Percentiles rank a stretch among this genome's conserved stretches.
phyloP scores from a whole-genome alignment of 2,888 invertebrate species.

The Phaedon cochleariae region DNA sequence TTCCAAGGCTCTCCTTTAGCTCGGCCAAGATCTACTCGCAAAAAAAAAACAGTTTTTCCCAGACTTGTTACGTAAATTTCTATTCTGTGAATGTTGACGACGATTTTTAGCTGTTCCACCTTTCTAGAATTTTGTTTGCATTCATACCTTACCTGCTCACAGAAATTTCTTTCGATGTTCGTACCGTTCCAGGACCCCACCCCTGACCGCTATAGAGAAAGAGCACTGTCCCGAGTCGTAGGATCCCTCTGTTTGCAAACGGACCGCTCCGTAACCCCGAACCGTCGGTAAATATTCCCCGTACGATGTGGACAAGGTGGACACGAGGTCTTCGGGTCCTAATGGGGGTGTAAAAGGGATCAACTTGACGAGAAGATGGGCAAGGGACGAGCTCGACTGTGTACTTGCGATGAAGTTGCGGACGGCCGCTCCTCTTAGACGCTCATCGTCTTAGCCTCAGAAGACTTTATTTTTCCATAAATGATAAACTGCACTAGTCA shows the following conservation, averaged over 20 bases:
- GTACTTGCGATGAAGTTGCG: background rate
- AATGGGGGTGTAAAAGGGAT: conserved; percentile 32
- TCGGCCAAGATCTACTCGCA: too few relatives aligned
- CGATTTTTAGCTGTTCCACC: too few relatives aligned
- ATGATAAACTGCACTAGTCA: too few relatives aligned
- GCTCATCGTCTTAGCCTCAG: too few relatives aligned
- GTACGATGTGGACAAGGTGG: conserved; percentile 33
- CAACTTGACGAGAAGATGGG: background rate
- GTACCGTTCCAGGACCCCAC: background rate
- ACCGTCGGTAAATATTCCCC: conserved; percentile 37
- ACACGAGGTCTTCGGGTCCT: conserved; percentile 23
- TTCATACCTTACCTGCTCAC: too few relatives aligned
- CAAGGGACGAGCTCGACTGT: conserved; percentile 5
- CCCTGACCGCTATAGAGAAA: background rate
- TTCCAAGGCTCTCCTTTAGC: too few relatives aligned
- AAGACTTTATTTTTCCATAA: too few relatives aligned
- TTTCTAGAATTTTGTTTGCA: too few relatives aligned
- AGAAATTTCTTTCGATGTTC: too few relatives aligned
- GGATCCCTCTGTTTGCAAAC: conserved; percentile 14
- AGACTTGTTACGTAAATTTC: too few relatives aligned
- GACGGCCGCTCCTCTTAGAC: background rate
- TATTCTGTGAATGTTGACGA: too few relatives aligned
- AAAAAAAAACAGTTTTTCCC: too few relatives aligned
- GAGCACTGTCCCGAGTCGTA: background rate
- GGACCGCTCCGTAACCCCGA: conserved; percentile 25